Percentiles rank a stretch among this genome's conserved stretches.
Evolutionary conservation across 2,113 vertebrate genomes (phyloP).

Genomic region (Stigmatopora nigra): DNA sequence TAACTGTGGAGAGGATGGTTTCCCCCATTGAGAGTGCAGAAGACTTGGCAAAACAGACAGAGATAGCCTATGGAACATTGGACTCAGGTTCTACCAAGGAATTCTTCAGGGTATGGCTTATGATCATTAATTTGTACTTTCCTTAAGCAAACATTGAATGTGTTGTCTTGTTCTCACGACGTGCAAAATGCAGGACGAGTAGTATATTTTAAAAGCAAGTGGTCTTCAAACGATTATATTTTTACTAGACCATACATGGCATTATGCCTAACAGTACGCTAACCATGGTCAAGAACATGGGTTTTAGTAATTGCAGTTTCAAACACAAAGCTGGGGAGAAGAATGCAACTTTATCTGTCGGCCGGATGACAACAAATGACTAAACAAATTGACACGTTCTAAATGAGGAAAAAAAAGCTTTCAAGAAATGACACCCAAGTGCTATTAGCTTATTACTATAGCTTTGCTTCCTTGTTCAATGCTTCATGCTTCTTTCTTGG

Average conservation of each 20-base stretch:
- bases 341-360: slow-evolving; percentile 7
- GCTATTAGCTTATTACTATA: slow-evolving; percentile 4
- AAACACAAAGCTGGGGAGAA: slow-evolving; percentile 1
- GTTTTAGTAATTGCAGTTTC: slow-evolving; percentile 2
- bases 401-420: slow-evolving; percentile 7
- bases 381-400: slow-evolving; percentile 12
- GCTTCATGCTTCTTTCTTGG: not conserved
- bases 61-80: slow-evolving; percentile 96
- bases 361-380: slow-evolving; percentile 21
- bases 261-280: not conserved
- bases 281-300: not conserved
- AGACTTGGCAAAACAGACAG: slow-evolving; percentile 97
- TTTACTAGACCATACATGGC: not conserved
- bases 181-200: too few species aligned
- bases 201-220: not conserved
- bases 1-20: slow-evolving; percentile 98
- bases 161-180: not conserved
- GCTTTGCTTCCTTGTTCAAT: not conserved
- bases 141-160: not conserved
- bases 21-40: slow-evolving; percentile 98
- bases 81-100: slow-evolving; percentile 99
- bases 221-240: not conserved
- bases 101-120: slow-evolving; percentile 90
- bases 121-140: too few species aligned
- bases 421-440: slow-evolving; percentile 1